Conservation (phyloP, 2,113 vertebrate species). For the Apistogramma diplotaenia region DNA sequence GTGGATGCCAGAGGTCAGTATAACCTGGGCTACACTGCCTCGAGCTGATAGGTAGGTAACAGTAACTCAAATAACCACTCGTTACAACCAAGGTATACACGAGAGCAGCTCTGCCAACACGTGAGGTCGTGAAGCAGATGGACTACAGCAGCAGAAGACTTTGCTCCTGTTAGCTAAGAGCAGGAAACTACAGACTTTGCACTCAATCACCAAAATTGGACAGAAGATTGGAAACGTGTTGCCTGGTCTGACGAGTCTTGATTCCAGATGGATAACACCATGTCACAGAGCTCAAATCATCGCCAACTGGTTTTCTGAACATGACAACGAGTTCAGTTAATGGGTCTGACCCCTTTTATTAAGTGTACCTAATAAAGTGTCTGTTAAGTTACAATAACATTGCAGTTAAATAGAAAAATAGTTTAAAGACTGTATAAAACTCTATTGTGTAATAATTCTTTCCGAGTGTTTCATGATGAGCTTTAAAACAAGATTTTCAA, state of each 20-base stretch:
- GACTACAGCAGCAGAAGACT: not conserved
- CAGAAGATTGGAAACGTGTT: not conserved
- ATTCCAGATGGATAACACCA: not conserved
- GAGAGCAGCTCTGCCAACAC: not conserved
- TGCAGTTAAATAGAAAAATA: conserved; percentile 1
- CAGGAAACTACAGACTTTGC: not conserved
- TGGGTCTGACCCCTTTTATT: not conserved
- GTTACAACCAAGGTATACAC: not conserved
- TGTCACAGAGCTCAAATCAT: not conserved
- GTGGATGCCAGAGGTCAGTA: too few species aligned
- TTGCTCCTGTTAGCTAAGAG: not conserved
- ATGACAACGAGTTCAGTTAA: not conserved
- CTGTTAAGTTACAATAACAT: not conserved
- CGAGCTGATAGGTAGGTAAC: not conserved
- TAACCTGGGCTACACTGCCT: not conserved
- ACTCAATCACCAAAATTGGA: not conserved
- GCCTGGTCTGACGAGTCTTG: not conserved
- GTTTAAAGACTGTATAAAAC: not conserved
- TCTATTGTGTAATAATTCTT: not conserved
- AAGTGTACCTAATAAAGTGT: not conserved
- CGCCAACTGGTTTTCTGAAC: not conserved
- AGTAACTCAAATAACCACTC: not conserved
- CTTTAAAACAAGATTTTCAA: conserved; percentile 19
- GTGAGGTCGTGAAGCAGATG: not conserved
- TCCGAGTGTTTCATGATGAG: not conserved